Base-by-base conservation (phyloP, 2,888 invertebrate genomes). In the Silvanus unidentatus region DNA sequence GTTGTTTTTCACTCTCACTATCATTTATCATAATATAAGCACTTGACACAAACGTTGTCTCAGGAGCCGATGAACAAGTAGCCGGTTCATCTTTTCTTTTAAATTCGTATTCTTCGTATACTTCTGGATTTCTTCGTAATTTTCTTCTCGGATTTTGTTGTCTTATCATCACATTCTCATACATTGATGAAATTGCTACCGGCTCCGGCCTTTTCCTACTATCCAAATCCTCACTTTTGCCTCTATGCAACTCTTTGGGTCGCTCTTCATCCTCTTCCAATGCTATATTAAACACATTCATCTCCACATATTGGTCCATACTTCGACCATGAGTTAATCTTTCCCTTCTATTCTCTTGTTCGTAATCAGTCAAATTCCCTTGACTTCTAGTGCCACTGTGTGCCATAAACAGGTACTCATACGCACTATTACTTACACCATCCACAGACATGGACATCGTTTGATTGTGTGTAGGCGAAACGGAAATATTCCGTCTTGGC, bases 401-500 rank as follows among this genome's bases (percentile, higher is more conserved):
- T 1, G 79, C 79, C 48, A 82, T 67, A 66, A 76, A 81, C 49
- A 81, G 68, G 60, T 80, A 80, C 63, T 82, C 82, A 68, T 81
- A 81, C 2, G 73, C 73, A 61, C 77, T 73, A 68, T 83, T 83
- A 67, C 80, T 81, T 39, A 75, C 70, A 32, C 74, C 72, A 52
- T 78, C 79, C 1, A 76, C 75, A 0, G 77, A 77, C 49, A 75
- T 65, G 2, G 78, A 77, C 75, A 78, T 77, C 29, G 78, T 75
- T 53, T 78, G 76, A 39, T 79, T 68, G 65, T 90, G 89, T 16
- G 89, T 91, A 15, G 91, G 91, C 12, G 90, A 90, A 48, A 89
- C 86, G 10, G 89, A 88, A 43, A 91, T 77, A 70, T 90, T 90
- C 55, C 91, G 77, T 40, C 92, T 77, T 2, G 92, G 92, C 49